These are phyloP conservation scores for Pseudeuparius sepicola DNA, from an alignment of 2,888 invertebrate species.

Conservation along the genomic window DNA sequence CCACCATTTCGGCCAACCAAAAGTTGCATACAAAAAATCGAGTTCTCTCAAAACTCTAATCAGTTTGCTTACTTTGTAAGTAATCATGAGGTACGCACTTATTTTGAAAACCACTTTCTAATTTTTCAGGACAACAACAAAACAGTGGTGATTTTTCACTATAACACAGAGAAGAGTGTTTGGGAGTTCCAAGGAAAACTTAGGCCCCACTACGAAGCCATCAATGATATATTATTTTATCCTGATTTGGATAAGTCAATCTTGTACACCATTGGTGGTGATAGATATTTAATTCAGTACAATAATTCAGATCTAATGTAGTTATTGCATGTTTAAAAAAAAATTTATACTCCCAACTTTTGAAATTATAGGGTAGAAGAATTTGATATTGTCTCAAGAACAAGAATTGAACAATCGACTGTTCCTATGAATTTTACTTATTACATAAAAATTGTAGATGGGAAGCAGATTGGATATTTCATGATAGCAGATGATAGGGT, in stretches of 20 bases:
- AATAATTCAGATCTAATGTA: conserved; percentile 21
- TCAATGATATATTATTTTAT: conserved; percentile 48
- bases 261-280: conserved; percentile 49
- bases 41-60: conserved; percentile 44
- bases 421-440: conserved; percentile 41
- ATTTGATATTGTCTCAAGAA: conserved; percentile 40
- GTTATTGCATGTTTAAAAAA: too few relatives aligned
- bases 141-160: conserved; percentile 45
- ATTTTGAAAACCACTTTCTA: neutral
- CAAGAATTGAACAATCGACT: conserved; percentile 54
- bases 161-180: conserved; percentile 31
- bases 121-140: conserved; percentile 42
- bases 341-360: too few relatives aligned
- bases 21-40: conserved; percentile 42
- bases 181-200: conserved; percentile 53
- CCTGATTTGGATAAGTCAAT: conserved; percentile 36
- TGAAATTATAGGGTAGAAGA: conserved; percentile 28
- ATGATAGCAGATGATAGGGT: conserved; percentile 55
- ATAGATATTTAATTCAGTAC: conserved; percentile 37
- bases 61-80: conserved; percentile 50
- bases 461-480: conserved; percentile 33
- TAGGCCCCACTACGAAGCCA: conserved; percentile 48
- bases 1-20: conserved; percentile 42
- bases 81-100: conserved; percentile 8
- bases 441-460: conserved; percentile 19